Percentiles rank a stretch among this genome's conserved stretches.
Evolutionary conservation across 2,113 vertebrate species (phyloP).

Genomic region (Perca flavescens): DNA sequence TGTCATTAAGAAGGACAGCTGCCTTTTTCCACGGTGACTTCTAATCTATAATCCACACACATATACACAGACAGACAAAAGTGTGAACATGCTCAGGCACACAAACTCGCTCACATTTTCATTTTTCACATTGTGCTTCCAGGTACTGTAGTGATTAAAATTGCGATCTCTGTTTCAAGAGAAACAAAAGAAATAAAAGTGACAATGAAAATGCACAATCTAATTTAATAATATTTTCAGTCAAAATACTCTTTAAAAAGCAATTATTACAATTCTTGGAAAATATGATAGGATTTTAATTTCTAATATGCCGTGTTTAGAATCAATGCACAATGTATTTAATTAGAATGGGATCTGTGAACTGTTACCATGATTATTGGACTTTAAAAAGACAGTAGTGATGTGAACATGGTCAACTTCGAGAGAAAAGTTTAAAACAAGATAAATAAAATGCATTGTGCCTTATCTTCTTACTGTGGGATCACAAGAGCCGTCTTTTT

Average conservation of each 20-base stretch:
- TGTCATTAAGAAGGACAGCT: conserved; percentile 79
- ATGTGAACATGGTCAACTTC: conserved; percentile 20
- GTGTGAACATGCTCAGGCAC: conserved; percentile 24
- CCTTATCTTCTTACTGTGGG: not conserved
- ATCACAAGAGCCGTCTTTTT: not conserved
- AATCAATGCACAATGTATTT: conserved; percentile 49
- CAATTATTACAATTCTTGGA: conserved; percentile 44
- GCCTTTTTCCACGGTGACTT: conserved; percentile 59
- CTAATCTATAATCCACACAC: conserved; percentile 54
- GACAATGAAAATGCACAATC: conserved; percentile 24
- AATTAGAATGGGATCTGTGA: conserved; percentile 53
- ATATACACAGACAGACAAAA: conserved; percentile 19
- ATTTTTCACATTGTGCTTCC: conserved; percentile 31
- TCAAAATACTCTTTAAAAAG: conserved; percentile 51
- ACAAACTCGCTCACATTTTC: conserved; percentile 25
- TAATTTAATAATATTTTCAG: conserved; percentile 58
- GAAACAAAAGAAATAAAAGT: conserved; percentile 21
- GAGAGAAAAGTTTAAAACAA: not conserved
- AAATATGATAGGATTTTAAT: conserved; percentile 51
- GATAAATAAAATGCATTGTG: not conserved
- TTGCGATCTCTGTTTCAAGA: conserved; percentile 33
- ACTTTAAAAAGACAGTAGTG: conserved; percentile 27
- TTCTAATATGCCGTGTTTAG: conserved; percentile 41
- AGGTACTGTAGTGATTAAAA: conserved; percentile 33
- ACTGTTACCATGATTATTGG: conserved; percentile 34